Evolutionary conservation across 1,140 invertebrate genomes (phyloP), one percentile per base, ranked within the genome.

Genomic region (Leptonema lineaticorne): DNA sequence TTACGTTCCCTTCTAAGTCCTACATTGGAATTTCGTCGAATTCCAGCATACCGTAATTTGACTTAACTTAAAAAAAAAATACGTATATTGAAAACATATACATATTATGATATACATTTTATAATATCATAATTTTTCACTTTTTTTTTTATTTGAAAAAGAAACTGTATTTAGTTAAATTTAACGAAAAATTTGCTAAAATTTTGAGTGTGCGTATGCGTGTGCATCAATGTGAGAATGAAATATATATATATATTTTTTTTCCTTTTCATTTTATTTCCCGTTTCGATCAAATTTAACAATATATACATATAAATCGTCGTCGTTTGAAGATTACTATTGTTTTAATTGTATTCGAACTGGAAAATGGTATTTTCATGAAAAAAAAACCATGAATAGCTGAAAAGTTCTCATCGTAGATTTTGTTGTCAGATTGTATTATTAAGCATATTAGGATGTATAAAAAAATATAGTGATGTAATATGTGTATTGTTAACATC

Each of bases 1-100:
- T 78, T 87, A 71, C 82, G 83, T 75, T 86, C 85, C 53, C 80
- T 87, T 29, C 79, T 87, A 59, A 87, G 85, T 18, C 86, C 86
- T 28, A 84, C 82, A 41, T 76, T 86, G 67, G 83, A 83, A 74
- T 77, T 76, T 69, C 81, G 81, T 70, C 79, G 79, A 50, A 78
- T 82, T 48, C 81, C 71, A 14, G 53, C 66, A 46, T 60, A 59
- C 41, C 56, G 41, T 18, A 67, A 67, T 60, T 46, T 65, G 33
- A 69, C 68, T 14, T 69, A 72, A 66, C 53, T 48, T 30, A 16
- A 59, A 1, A 59, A 18, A 59, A n/a, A n/a, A n/a, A n/a, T n/a
- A n/a, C n/a, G n/a, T n/a, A n/a, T n/a, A n/a, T n/a, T n/a, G n/a
- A n/a, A n/a, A n/a, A n/a, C n/a, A n/a, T n/a, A n/a, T n/a, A n/a